Base-by-base conservation (phyloP, 1,140 invertebrate genomes). In the Eubasilissa regina region DNA sequence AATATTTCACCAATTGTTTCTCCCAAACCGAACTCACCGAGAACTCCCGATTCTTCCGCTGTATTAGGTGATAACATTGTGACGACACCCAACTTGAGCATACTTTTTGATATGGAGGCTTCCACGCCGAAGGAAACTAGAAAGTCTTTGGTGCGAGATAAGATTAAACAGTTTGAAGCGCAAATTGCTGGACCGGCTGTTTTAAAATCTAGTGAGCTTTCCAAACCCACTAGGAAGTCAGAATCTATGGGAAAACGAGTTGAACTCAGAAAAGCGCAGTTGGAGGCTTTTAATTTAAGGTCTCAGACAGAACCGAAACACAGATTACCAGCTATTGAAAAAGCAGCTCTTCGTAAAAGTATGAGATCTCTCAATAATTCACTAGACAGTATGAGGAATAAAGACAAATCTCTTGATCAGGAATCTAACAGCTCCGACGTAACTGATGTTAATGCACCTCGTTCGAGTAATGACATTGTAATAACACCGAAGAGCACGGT, bases 401-500 rank as follows among this genome's bases (percentile, higher is more conserved):
- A 47, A 11, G 19, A 75, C 19, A 75, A 53, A 7, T 80, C 79
- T 12, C 15, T 55, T 19, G 78, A 80, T 44, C 43, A 73, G 10
- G 74, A 82, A 0, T 81, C 80, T 0, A 78, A 73, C 78, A 70
- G 68, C 12, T 82, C 81, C 21, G 56, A 80, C 44, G 75, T 77
- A 48, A 84, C 79, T 6, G 80, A 84, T 53, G 58, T 82, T 21
- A 81, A 81, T 56, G 79, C 76, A 1, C 43, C 45, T 8, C 48
- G 77, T 17, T 21, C 81, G 8, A 76, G 84, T 15, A 83, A 85
- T 17, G 84, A 85, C n/a, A 83, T 84, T 45, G 80, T 84, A 12
- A 81, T 85, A 0, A 89, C 88, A 1, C 88, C 88, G 0, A 89
- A 85, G 17, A 87, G 87, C 66, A 85, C 82, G 0, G 84, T 87